Percentiles rank a stretch among this genome's conserved stretches.
phyloP scores from a whole-genome alignment of 2,797 vertebrate genomes.

The Pogoniulus pusillus region DNA sequence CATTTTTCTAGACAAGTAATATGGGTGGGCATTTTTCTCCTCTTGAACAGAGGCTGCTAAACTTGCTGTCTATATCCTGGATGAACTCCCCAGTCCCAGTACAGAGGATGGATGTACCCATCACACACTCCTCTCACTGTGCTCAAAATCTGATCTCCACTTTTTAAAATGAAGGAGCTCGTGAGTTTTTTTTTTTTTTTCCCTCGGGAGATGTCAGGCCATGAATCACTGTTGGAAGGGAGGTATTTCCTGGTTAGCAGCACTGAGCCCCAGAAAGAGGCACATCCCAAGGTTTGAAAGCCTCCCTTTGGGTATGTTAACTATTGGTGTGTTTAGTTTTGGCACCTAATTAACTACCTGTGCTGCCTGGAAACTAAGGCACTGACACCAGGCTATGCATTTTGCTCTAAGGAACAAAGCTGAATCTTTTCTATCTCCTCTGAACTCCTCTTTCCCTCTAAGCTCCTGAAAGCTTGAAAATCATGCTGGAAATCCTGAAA shows the following conservation, averaged over 20 bases:
- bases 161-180: conserved; percentile 5
- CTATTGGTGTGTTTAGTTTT: background rate
- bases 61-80: background rate
- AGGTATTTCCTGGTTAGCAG: conserved; percentile 44
- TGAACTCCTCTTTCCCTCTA: background rate
- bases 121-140: background rate
- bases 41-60: background rate
- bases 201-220: conserved; percentile 11
- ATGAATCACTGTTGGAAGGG: conserved; percentile 29
- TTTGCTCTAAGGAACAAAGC: background rate
- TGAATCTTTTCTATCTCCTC: background rate
- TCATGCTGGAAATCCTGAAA: background rate
- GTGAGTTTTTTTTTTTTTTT: accelerated
- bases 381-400: background rate
- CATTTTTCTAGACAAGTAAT: background rate
- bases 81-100: background rate
- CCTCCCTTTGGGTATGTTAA: background rate
- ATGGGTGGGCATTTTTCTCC: background rate
- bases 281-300: background rate
- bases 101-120: accelerated
- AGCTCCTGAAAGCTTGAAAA: background rate
- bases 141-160: background rate
- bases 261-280: background rate
- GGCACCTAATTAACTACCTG: background rate
- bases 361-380: background rate